phyloP scores from a whole-genome alignment of 2,113 vertebrate species.

The Boulengeromyrus knoepffleri region DNA sequence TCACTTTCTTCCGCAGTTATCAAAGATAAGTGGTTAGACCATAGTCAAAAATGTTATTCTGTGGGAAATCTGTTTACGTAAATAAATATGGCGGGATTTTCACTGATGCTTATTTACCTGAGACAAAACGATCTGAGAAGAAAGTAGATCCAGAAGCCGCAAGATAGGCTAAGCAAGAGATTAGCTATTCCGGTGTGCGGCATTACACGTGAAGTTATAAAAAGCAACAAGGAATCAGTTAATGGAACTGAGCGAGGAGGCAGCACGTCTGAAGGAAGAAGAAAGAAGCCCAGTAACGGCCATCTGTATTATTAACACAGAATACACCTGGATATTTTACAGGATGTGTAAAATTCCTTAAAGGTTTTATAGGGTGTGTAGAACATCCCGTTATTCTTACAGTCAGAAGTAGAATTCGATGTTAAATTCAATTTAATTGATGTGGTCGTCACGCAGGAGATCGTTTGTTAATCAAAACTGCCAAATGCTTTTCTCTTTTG shows the following conservation, averaged over 20 bases:
- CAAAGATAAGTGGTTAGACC: background rate
- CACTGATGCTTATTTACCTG: background rate
- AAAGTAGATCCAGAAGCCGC: background rate
- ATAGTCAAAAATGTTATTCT: background rate
- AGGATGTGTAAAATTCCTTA: background rate
- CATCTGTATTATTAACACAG: background rate
- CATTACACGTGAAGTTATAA: background rate
- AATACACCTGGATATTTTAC: background rate
- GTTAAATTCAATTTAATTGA: background rate
- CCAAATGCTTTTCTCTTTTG: background rate
- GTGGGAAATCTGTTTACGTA: background rate
- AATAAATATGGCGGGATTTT: background rate
- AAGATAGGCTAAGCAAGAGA: background rate
- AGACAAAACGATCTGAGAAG: background rate
- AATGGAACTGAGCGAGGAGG: background rate
- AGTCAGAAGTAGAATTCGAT: background rate
- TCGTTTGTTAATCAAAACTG: background rate
- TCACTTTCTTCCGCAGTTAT: background rate
- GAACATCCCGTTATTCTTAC: background rate
- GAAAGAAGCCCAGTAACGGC: background rate
- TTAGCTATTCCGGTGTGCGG: background rate
- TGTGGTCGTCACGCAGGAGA: background rate
- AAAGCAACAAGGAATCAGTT: background rate
- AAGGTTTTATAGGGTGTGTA: background rate
- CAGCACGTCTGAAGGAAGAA: background rate